Percentiles rank a stretch among this genome's conserved stretches.
Conservation (phyloP, 2,888 invertebrate species). For the Leistus spinibarbis region DNA sequence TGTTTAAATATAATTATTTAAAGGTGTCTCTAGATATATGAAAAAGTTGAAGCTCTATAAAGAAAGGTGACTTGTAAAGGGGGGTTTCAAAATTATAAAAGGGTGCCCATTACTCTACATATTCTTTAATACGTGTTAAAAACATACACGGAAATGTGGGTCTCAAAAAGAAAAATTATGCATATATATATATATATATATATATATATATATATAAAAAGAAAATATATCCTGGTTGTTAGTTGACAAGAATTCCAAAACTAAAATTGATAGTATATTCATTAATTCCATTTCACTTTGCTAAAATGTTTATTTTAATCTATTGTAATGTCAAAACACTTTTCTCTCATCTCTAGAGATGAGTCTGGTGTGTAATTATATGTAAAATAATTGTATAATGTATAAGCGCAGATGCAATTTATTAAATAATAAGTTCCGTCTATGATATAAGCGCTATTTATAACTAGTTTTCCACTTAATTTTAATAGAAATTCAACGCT, state of each 20-base stretch:
- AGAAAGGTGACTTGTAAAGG: too few relatives aligned
- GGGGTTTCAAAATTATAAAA: too few relatives aligned
- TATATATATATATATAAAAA: not conserved
- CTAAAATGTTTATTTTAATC: not conserved
- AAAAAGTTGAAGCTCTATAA: too few relatives aligned
- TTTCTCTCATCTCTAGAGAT: not conserved
- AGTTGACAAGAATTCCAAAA: not conserved
- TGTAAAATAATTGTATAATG: not conserved
- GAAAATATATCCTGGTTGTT: too few relatives aligned
- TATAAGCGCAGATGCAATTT: not conserved
- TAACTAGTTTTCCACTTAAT: not conserved
- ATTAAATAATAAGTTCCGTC: not conserved
- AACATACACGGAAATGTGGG: too few relatives aligned
- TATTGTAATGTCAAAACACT: not conserved
- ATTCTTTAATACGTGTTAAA: too few relatives aligned
- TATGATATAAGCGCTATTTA: not conserved
- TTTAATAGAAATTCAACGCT: not conserved
- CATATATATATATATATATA: not conserved
- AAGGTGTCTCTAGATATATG: too few relatives aligned
- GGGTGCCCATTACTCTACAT: too few relatives aligned
- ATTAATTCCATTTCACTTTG: not conserved
- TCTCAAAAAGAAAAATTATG: not conserved
- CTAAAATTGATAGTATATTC: not conserved
- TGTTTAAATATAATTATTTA: too few relatives aligned
- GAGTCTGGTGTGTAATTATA: not conserved